Conservation (phyloP, 2,888 invertebrate species). For the Amorpha juglandis region DNA sequence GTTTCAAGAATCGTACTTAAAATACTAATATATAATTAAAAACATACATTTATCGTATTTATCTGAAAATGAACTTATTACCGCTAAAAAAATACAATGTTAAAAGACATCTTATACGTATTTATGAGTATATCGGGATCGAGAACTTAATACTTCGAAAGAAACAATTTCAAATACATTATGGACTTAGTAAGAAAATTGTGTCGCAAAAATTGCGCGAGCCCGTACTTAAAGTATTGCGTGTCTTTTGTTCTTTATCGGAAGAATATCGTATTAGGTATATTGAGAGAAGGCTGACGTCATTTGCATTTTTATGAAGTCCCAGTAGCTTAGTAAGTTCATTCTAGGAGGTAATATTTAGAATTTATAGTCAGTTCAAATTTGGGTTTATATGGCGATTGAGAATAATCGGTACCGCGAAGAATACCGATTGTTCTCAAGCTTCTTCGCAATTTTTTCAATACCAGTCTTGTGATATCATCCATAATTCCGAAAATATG, state of each 20-base stretch:
- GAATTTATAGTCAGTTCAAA: not conserved
- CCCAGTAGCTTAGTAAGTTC: not conserved
- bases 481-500: too few relatives aligned
- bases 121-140: not conserved
- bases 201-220: slow-evolving; percentile 13
- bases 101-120: not conserved
- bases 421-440: too few relatives aligned
- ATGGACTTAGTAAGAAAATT: slow-evolving; percentile 4
- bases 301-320: slow-evolving; percentile 21
- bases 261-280: slow-evolving; percentile 7
- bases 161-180: slow-evolving; percentile 13
- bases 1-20: too few relatives aligned
- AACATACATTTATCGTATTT: too few relatives aligned
- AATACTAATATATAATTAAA: too few relatives aligned
- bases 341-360: not conserved
- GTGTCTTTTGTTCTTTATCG: slow-evolving; percentile 4
- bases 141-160: not conserved
- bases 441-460: too few relatives aligned
- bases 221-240: slow-evolving; percentile 13
- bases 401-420: too few relatives aligned
- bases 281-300: not conserved
- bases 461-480: too few relatives aligned
- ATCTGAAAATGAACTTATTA: too few relatives aligned
- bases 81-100: not conserved
- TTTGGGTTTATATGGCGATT: not conserved